Evolutionary conservation across 1,140 invertebrate genomes (phyloP), one percentile per base, ranked within the genome.

Genomic region (Idris sp.): DNA sequence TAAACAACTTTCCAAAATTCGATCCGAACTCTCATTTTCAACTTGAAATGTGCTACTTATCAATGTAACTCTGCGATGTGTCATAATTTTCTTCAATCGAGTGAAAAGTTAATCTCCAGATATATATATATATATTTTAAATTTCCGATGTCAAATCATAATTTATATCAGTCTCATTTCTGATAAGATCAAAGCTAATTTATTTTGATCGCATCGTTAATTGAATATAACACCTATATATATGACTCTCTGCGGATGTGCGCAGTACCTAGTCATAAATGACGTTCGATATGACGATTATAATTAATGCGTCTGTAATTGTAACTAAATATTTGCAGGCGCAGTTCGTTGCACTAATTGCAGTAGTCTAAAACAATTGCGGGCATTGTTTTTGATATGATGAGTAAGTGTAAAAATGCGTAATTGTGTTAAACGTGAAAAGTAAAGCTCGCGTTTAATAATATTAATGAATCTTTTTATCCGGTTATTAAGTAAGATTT

Each of bases 381-480:
- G 18, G 0, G 33, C 4, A 28, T 59, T 59, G 28, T 46, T 28
- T 46, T 8, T n/a, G n/a, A n/a, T n/a, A n/a, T n/a, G n/a, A n/a
- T n/a, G n/a, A n/a, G 30, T 30, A 22, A 10, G 22, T n/a, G 30
- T 10, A 51, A 68, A 58, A 68, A 59, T 6, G 41, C 54, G 46
- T 46, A 59, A 61, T 54, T 44, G 4, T 25, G n/a, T 46, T 43
- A 54, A n/a, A 25, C 15, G 38, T 36, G 9, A 41, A 38, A 61
- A n/a, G n/a, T 54, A 54, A 51, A 64, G 31, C 18, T 3, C 13
- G 14, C 36, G 40, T 71, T 72, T 67, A 54, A 72, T 76, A 76
- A 67, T 35, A 58, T 59, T 71, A 68, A 76, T 67, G 41, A 76
- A 71, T 76, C 74, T 76, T 51, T 72, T 67, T 67, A 43, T 43